Evolutionary conservation across 2,113 vertebrate genomes (phyloP).

Genomic region (Megaleporinus macrocephalus): DNA sequence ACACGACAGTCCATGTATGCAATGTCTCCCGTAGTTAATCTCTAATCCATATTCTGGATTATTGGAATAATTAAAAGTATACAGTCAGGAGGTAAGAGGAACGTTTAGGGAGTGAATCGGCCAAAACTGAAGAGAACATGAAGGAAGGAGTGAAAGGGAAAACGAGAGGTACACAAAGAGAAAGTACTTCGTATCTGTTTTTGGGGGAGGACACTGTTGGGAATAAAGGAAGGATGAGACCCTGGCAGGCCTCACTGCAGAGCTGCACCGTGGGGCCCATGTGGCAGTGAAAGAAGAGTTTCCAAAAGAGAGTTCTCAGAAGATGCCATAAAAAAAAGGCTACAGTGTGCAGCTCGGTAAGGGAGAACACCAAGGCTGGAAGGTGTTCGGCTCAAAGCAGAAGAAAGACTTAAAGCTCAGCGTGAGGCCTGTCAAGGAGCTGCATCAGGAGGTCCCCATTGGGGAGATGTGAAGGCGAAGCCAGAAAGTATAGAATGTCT

Average conservation of each 20-base stretch:
- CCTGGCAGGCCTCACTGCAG: neutral
- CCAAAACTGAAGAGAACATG: slow-evolving; percentile 2
- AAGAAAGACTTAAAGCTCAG: neutral
- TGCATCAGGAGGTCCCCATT: neutral
- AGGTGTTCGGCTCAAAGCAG: neutral
- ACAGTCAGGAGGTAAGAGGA: no score
- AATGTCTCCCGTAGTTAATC: no score
- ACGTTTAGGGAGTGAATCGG: no score
- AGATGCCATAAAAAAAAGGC: neutral
- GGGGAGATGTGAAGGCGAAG: neutral
- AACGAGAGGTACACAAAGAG: neutral
- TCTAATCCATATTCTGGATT: no score
- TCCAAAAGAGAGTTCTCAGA: neutral
- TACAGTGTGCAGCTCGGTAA: neutral
- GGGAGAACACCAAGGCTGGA: neutral
- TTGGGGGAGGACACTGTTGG: neutral
- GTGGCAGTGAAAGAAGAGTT: slow-evolving; percentile 48
- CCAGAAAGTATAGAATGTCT: neutral
- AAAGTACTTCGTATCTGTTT: neutral
- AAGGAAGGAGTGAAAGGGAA: neutral
- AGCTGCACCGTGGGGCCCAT: slow-evolving; percentile 38
- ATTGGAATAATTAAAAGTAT: no score
- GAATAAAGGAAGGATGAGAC: neutral
- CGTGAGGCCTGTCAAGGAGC: neutral
- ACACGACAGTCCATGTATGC: neutral